phyloP scores from a whole-genome alignment of 2,113 vertebrate genomes.

The Caranx ignobilis region DNA sequence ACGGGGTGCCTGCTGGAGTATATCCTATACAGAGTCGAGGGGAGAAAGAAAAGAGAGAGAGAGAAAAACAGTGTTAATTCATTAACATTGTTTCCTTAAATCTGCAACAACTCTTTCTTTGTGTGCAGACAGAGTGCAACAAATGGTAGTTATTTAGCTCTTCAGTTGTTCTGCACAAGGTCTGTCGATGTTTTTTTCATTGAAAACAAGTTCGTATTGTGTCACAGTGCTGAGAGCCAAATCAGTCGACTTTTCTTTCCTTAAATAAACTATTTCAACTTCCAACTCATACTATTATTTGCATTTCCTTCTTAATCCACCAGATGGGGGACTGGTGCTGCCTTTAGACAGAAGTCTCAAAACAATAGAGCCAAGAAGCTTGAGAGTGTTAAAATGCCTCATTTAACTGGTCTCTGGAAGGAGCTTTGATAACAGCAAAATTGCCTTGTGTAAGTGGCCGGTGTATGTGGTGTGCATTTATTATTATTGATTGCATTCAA shows the following conservation, averaged over 20 bases:
- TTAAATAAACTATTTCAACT: background rate
- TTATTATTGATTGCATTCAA: background rate
- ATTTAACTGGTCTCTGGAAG: background rate
- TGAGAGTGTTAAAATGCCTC: background rate
- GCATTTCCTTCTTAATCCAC: slow-evolving; percentile 58
- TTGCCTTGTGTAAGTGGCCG: background rate
- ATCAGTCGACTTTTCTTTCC: no score
- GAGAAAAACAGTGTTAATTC: background rate
- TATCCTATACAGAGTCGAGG: slow-evolving; percentile 86
- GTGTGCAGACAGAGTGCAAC: no score
- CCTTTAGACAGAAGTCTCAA: slow-evolving; percentile 11
- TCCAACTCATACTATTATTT: slow-evolving; percentile 1
- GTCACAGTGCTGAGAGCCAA: background rate
- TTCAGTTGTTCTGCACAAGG: background rate
- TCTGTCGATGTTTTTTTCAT: background rate
- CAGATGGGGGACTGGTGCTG: slow-evolving; percentile 57
- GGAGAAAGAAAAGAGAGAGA: background rate
- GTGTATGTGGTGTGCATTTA: background rate
- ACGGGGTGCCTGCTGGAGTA: slow-evolving; percentile 94
- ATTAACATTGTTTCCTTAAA: background rate
- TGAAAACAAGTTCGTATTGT: background rate
- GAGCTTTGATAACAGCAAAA: background rate
- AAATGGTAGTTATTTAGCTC: background rate
- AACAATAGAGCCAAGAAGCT: background rate
- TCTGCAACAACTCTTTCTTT: no score